Evolutionary conservation across 2,888 invertebrate species (phyloP).

Genomic region (Sarcophaga subvicina): DNA sequence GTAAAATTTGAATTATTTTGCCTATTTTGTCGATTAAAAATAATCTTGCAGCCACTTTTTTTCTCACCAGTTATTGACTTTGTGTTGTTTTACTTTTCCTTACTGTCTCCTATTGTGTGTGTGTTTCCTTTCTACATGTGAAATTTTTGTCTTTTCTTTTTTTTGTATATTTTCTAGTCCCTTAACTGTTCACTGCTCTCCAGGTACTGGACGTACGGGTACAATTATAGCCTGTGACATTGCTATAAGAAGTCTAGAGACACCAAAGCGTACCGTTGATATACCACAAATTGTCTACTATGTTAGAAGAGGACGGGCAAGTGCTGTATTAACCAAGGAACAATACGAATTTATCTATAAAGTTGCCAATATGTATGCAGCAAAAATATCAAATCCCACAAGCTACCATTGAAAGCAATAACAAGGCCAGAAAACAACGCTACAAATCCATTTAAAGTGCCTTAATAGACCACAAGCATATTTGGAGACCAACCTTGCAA

Average conservation of each 20-base stretch:
- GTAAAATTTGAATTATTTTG: too few relatives aligned
- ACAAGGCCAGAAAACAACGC: neutral
- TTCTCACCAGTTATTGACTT: neutral
- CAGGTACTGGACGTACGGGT: constrained; percentile 95
- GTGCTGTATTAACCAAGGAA: constrained; percentile 94
- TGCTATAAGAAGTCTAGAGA: constrained; percentile 92
- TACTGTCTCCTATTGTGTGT: constrained; percentile 40
- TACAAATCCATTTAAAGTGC: constrained; percentile 34
- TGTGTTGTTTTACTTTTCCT: constrained; percentile 66
- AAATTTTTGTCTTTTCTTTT: constrained; percentile 8
- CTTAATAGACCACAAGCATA: constrained; percentile 1
- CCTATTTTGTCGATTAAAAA: too few relatives aligned
- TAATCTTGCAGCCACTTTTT: neutral
- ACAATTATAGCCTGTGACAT: constrained; percentile 93
- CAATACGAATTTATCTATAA: constrained; percentile 96
- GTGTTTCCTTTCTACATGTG: constrained; percentile 30
- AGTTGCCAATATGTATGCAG: constrained; percentile 92
- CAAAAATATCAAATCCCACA: constrained; percentile 90
- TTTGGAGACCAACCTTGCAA: neutral
- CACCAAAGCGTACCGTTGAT: constrained; percentile 89
- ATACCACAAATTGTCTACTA: constrained; percentile 92
- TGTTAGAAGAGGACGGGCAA: constrained; percentile 93
- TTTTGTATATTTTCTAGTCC: constrained; percentile 83
- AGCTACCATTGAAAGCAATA: constrained; percentile 82
- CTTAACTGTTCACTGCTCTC: constrained; percentile 92